Evolutionary conservation across 2,797 vertebrate genomes (phyloP).

Genomic region (Delichon dasypus): DNA sequence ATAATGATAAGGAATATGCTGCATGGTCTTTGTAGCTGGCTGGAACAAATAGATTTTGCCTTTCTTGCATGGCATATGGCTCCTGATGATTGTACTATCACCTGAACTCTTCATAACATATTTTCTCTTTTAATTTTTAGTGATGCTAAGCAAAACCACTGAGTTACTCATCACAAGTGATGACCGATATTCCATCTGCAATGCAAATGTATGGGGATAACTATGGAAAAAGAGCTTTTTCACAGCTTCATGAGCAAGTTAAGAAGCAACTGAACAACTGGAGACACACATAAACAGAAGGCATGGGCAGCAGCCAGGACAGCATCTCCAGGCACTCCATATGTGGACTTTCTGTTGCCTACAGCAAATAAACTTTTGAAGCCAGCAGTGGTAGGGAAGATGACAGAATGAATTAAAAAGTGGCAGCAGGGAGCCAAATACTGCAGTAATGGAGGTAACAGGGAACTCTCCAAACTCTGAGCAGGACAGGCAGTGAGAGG

Average conservation of each 20-base stretch:
- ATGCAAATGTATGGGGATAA: background rate
- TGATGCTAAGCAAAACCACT: conserved; percentile 5
- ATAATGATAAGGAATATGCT: background rate
- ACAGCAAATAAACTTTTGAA: conserved; percentile 67
- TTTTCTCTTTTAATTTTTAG: conserved; percentile 17
- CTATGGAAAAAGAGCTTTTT: conserved; percentile 29
- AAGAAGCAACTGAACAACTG: conserved; percentile 59
- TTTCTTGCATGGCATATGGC: background rate
- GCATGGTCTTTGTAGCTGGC: background rate
- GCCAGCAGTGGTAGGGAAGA: conserved; percentile 59
- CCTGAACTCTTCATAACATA: background rate
- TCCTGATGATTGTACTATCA: background rate
- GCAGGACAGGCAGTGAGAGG: background rate
- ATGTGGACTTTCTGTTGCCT: conserved; percentile 61
- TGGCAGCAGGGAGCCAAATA: conserved; percentile 18
- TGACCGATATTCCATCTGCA: conserved; percentile 2
- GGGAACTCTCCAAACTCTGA: conserved; percentile 37
- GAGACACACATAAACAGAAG: conserved; percentile 62
- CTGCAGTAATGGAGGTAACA: background rate
- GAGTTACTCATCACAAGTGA: background rate
- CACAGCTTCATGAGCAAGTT: conserved; percentile 40
- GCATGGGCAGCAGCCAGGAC: conserved; percentile 62
- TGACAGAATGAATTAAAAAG: conserved; percentile 65
- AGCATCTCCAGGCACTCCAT: conserved; percentile 62
- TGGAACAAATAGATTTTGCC: background rate